Evolutionary conservation across 2,888 invertebrate genomes (phyloP).

Genomic region (Phengaris alcon): DNA sequence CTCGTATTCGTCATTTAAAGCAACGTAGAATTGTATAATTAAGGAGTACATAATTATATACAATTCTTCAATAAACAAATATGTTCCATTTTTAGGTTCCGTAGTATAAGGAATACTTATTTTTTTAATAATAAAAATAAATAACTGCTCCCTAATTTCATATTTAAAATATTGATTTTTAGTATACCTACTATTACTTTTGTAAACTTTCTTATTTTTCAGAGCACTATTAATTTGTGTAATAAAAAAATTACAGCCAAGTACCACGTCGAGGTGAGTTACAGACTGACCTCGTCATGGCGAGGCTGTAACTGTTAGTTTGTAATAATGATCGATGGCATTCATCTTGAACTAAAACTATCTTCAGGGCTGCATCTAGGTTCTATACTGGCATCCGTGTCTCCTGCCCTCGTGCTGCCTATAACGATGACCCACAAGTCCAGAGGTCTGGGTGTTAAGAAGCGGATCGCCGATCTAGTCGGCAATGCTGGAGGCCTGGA

Average conservation of each 20-base stretch:
- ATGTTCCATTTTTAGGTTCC: background rate
- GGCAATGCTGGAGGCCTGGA: constrained; percentile 96
- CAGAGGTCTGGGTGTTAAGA: constrained; percentile 91
- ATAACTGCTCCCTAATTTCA: no score
- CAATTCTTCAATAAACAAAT: background rate
- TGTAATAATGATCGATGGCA: no score
- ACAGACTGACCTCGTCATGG: no score
- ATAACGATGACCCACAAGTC: constrained; percentile 87
- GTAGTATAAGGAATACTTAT: no score
- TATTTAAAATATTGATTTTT: no score
- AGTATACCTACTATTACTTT: no score
- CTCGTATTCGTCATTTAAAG: background rate
- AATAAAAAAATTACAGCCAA: no score
- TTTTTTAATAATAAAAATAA: no score
- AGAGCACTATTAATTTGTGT: no score
- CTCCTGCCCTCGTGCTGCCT: constrained; percentile 97
- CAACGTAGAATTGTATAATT: background rate
- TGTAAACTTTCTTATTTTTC: no score
- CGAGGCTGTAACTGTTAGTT: background rate
- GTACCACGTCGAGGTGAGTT: no score
- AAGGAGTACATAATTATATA: background rate
- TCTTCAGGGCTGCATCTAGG: constrained; percentile 85
- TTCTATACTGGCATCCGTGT: constrained; percentile 93
- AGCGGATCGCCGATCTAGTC: constrained; percentile 94
- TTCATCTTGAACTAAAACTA: background rate